Conservation (phyloP, 2,888 invertebrate genomes). For the Bugulina stolonifera region DNA sequence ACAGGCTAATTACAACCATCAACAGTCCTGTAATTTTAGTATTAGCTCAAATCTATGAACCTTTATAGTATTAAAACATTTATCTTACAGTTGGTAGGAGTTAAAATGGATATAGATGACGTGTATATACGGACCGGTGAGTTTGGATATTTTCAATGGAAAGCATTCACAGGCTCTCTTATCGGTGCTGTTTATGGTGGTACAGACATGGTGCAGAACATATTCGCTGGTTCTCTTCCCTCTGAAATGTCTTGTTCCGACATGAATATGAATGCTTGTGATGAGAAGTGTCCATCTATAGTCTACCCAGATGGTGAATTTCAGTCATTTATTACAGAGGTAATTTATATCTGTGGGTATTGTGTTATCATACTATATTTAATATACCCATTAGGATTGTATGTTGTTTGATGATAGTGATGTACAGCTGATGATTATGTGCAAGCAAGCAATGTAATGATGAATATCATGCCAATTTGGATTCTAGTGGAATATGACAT, state of each 20-base stretch:
- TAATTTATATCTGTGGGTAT: too few species aligned
- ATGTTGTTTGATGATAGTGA: too few species aligned
- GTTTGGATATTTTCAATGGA: slow-evolving; percentile 25
- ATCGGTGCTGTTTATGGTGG: background rate
- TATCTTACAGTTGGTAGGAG: too few species aligned
- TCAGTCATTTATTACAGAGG: slow-evolving; percentile 16
- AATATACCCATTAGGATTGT: too few species aligned
- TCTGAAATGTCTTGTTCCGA: background rate
- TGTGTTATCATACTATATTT: too few species aligned
- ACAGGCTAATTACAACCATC: too few species aligned
- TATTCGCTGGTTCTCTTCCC: slow-evolving; percentile 21
- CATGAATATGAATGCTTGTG: background rate
- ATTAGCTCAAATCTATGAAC: too few species aligned
- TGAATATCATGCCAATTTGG: background rate
- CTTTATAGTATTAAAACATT: too few species aligned
- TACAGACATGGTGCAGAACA: slow-evolving; percentile 25
- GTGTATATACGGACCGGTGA: slow-evolving; percentile 16
- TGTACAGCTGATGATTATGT: too few species aligned
- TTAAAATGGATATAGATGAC: slow-evolving; percentile 23
- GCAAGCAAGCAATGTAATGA: too few species aligned
- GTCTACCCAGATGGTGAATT: background rate
- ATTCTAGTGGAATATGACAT: slow-evolving; percentile 26
- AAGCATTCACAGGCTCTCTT: background rate
- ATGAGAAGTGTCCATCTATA: background rate
- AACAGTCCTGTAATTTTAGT: too few species aligned